phyloP scores from a whole-genome alignment of 2,888 invertebrate genomes.

The Troides oblongomaculatus region DNA sequence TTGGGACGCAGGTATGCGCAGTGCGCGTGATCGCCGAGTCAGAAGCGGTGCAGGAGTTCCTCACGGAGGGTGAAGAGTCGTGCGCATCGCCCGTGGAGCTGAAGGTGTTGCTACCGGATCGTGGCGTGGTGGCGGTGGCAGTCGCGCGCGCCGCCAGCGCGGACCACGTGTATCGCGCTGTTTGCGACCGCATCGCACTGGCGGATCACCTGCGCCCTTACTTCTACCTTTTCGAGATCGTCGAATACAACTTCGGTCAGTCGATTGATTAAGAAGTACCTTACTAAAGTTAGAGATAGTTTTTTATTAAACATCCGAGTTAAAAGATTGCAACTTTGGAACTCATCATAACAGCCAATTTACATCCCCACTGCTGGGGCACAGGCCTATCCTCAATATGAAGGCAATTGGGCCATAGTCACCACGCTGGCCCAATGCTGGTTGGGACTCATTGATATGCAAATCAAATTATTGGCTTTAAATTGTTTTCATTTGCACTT shows the following conservation, averaged over 20 bases:
- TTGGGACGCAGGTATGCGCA: conserved; percentile 86
- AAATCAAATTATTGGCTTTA: too few species aligned
- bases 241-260: conserved; percentile 97
- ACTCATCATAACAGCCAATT: too few species aligned
- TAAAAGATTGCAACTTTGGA: too few species aligned
- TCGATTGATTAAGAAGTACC: conserved; percentile 22
- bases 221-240: conserved; percentile 98
- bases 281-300: too few species aligned
- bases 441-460: too few species aligned
- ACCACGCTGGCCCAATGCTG: too few species aligned
- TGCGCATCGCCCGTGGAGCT: conserved; percentile 88
- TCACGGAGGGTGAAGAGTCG: conserved; percentile 94
- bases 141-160: conserved; percentile 94
- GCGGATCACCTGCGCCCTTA: conserved; percentile 90
- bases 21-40: conserved; percentile 98
- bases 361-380: too few species aligned
- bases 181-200: conserved; percentile 91
- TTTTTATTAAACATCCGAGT: too few species aligned
- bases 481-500: too few species aligned
- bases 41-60: conserved; percentile 97
- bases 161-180: conserved; percentile 93
- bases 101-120: conserved; percentile 92
- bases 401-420: too few species aligned
- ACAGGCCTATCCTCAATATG: too few species aligned
- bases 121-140: conserved; percentile 92